These are phyloP conservation scores for Cataglyphis altisquamis DNA, from an alignment of 2,888 invertebrate genomes.

Conservation along the genomic window DNA sequence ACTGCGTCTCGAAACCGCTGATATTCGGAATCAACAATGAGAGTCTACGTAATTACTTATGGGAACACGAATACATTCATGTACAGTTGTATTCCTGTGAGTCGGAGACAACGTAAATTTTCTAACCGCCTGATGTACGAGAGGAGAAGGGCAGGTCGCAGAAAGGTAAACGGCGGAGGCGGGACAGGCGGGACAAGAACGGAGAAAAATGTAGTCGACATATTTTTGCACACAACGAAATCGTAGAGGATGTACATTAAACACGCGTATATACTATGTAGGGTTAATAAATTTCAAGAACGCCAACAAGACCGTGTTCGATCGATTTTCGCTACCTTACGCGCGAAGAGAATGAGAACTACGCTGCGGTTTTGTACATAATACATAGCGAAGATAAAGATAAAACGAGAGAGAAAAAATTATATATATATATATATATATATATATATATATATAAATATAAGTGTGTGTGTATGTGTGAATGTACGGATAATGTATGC, in stretches of 20 bases:
- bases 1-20: conserved; percentile 85
- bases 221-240: conserved; percentile 82
- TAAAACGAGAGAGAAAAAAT: background rate
- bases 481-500: background rate
- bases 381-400: conserved; percentile 20
- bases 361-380: conserved; percentile 40
- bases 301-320: conserved; percentile 77
- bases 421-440: background rate
- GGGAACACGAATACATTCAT: background rate
- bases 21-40: conserved; percentile 13
- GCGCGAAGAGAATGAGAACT: conserved; percentile 57
- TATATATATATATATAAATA: no score
- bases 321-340: conserved; percentile 52
- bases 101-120: background rate
- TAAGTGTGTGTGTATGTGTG: background rate
- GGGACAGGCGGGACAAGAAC: conserved; percentile 54
- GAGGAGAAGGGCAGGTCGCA: conserved; percentile 80
- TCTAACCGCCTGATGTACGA: conserved; percentile 76
- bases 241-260: conserved; percentile 60
- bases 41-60: conserved; percentile 23
- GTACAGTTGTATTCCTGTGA: background rate
- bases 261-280: conserved; percentile 66
- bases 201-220: conserved; percentile 71
- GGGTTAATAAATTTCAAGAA: conserved; percentile 78
- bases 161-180: conserved; percentile 52